These are phyloP conservation scores for Meles meles DNA, from an alignment of 2,113 vertebrate species.

Conservation along the genomic window DNA sequence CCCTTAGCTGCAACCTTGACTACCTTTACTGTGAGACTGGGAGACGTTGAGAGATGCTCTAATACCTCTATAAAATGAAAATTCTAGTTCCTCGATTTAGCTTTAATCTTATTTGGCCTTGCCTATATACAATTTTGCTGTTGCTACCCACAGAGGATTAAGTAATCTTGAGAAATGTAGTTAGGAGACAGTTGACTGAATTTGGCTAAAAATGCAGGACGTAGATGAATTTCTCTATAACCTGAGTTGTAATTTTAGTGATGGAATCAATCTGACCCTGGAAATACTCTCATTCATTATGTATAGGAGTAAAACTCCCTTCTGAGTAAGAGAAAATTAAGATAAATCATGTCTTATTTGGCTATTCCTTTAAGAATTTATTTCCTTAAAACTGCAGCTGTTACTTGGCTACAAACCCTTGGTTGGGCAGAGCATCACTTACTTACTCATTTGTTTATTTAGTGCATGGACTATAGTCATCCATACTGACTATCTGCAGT, in stretches of 20 bases:
- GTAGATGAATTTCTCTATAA: background rate
- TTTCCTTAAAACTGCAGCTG: constrained; percentile 24
- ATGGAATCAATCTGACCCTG: background rate
- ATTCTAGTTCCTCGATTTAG: background rate
- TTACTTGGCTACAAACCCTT: background rate
- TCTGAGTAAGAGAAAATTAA: constrained; percentile 37
- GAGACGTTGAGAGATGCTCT: background rate
- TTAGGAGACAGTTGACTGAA: background rate
- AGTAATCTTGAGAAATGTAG: background rate
- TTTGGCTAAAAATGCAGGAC: background rate
- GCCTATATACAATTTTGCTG: background rate
- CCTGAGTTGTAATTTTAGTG: constrained; percentile 29
- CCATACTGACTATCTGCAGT: background rate
- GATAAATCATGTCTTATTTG: background rate
- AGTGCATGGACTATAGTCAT: background rate
- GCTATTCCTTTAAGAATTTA: background rate
- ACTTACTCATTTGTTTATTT: background rate
- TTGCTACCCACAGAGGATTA: background rate
- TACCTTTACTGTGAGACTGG: background rate
- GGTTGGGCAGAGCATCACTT: background rate
- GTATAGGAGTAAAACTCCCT: constrained; percentile 16
- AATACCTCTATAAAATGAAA: background rate
- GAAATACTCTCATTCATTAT: constrained; percentile 34
- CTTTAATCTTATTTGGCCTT: background rate
- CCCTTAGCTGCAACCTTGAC: background rate